These are phyloP conservation scores for Nephrotoma flavescens DNA, from an alignment of 2,888 invertebrate genomes.

Conservation along the genomic window DNA sequence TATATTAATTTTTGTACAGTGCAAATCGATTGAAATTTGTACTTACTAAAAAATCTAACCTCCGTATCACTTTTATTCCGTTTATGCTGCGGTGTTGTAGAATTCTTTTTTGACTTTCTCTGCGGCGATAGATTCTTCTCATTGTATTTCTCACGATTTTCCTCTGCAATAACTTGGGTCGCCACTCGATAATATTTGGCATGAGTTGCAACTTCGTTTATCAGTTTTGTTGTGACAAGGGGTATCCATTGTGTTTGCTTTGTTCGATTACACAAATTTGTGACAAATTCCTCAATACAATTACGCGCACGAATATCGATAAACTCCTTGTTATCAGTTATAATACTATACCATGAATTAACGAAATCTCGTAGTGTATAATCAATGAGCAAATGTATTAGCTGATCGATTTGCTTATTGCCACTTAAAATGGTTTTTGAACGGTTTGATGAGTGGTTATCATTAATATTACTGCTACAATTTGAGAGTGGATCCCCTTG, in stretches of 20 bases:
- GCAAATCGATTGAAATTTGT: background rate
- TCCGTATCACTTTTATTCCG: slow-evolving; percentile 63
- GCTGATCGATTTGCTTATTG: slow-evolving; percentile 15
- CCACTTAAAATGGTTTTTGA: slow-evolving; percentile 18
- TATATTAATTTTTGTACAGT: background rate
- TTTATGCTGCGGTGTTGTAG: slow-evolving; percentile 35
- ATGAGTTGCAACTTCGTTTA: slow-evolving; percentile 16
- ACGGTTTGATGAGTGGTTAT: slow-evolving; percentile 18
- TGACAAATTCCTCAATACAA: slow-evolving; percentile 15
- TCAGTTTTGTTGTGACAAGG: slow-evolving; percentile 15
- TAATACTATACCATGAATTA: slow-evolving; percentile 15
- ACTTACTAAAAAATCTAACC: slow-evolving; percentile 45
- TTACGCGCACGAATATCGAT: slow-evolving; percentile 14
- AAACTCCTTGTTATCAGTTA: slow-evolving; percentile 16
- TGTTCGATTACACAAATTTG: slow-evolving; percentile 13
- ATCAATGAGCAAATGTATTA: slow-evolving; percentile 15
- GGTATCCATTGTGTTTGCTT: slow-evolving; percentile 15
- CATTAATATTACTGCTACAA: slow-evolving; percentile 18
- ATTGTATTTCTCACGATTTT: slow-evolving; percentile 15
- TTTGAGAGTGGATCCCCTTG: slow-evolving; percentile 15
- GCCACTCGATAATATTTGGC: slow-evolving; percentile 14
- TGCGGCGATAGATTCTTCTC: slow-evolving; percentile 19
- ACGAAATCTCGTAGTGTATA: slow-evolving; percentile 16
- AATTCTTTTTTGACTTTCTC: slow-evolving; percentile 26
- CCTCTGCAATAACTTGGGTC: slow-evolving; percentile 10